A percentile compares a stretch with the other conserved stretches of the same genome.
These are phyloP conservation scores for Montipora capricornis DNA, from an alignment of 64 coral and sea anemone genomes.

Conservation along the genomic window DNA sequence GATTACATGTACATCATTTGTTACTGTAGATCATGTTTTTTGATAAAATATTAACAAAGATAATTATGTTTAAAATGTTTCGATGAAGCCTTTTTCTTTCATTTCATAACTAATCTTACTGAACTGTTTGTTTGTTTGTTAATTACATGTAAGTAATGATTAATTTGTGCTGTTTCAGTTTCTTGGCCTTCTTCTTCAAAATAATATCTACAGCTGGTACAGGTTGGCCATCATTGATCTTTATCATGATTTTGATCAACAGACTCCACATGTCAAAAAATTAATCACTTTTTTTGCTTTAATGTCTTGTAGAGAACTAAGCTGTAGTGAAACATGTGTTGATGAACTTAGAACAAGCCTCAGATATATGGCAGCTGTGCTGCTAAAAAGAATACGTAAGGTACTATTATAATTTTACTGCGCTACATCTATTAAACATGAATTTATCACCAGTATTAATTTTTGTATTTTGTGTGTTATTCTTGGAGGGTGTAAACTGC, in stretches of 20 bases:
- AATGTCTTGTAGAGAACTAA: slow-evolving; percentile 67
- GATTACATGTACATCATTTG: no score
- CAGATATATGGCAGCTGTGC: slow-evolving; percentile 90
- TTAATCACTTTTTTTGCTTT: not conserved
- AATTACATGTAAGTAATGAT: not conserved
- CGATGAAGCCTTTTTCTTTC: no score
- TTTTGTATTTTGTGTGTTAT: no score
- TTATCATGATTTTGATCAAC: not conserved
- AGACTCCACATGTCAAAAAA: no score
- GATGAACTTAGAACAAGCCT: slow-evolving; percentile 85
- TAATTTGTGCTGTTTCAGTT: slow-evolving; percentile 55
- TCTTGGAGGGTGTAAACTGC: no score
- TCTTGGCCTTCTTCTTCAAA: slow-evolving; percentile 77
- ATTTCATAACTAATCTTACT: no score
- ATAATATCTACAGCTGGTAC: slow-evolving; percentile 88
- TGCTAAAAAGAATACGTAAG: slow-evolving; percentile 82
- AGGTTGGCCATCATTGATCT: slow-evolving; percentile 49
- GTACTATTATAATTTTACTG: slow-evolving; percentile 7
- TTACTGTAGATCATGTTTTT: no score
- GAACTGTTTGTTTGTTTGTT: no score
- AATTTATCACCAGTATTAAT: no score
- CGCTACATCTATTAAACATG: no score
- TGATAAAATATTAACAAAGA: no score
- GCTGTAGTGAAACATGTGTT: slow-evolving; percentile 81
- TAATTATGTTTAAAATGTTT: no score